Evolutionary conservation across 2,113 vertebrate species (phyloP), one percentile per base, ranked within the genome.

Genomic region (Hypocryptadius cinnamomeus): DNA sequence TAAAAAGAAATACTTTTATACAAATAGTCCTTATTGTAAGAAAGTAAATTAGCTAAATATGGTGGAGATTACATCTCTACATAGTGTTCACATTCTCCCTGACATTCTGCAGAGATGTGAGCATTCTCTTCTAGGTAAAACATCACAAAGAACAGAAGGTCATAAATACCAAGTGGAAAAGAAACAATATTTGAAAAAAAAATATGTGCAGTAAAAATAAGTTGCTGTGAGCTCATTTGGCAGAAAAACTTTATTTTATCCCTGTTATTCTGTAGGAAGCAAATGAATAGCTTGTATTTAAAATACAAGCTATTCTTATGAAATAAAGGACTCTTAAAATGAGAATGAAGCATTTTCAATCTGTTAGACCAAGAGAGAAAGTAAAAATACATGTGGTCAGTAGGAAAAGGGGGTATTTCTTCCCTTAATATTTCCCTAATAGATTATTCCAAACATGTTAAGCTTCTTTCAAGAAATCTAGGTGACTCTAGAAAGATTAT

Each of bases 401-500:
- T 89, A 77, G 45, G 65, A 93, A 93, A 89, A 79, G 8, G 47
- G 9, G 22, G 10, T 44, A 66, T 79, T 86, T 91, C 91, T 76
- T 10, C 40, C 78, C 76, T 95, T 95, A 94, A 95, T 95, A 96
- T 96, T 96, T 92, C 60, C 91, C 71, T 96, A 97, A 97, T 96
- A 97, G 95, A 97, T 98, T 97, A 97, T 96, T 96, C 68, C 60
- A 96, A 98, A 95, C 86, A 85, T 35, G 92, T 93, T 98, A 98
- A 98, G 96, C 90, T 93, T 94, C 95, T 97, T 97, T 96, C 93
- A 97, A 97, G 93, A 96, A 96, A 96, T 89, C 94, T 94, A 95
- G 93, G 95, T 94, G 94, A 96, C 91, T 97, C 96, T 72, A 92
- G 97, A 93, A 94, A 97, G 97, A 98, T 98, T 97, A 98, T 98